Evolutionary conservation across 2,113 vertebrate species (phyloP).

Genomic region (Cryptomyrus ogoouensis): DNA sequence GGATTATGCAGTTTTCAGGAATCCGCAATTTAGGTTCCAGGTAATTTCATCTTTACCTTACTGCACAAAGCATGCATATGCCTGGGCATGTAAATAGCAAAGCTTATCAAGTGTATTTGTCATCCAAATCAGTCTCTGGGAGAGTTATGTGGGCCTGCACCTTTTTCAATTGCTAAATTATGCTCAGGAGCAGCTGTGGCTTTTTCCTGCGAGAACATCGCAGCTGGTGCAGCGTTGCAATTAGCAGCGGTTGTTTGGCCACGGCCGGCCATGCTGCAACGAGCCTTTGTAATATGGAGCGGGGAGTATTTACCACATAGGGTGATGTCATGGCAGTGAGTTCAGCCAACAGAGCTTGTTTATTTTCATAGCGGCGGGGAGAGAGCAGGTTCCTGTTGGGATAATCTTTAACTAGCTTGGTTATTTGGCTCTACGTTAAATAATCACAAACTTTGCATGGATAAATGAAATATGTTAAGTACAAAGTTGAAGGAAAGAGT

Average conservation of each 20-base stretch:
- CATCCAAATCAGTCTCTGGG: background rate
- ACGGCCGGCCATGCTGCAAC: background rate
- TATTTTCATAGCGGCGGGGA: background rate
- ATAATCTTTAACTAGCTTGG: background rate
- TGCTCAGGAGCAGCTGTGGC: background rate
- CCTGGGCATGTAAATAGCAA: background rate
- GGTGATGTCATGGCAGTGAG: background rate
- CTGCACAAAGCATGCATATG: background rate
- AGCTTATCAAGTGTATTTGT: constrained; percentile 3
- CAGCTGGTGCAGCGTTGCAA: background rate
- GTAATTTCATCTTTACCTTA: background rate
- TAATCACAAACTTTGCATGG: background rate
- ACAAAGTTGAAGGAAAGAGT: background rate
- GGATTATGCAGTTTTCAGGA: background rate
- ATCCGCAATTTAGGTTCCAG: background rate
- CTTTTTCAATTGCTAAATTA: background rate
- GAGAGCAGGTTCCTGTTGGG: background rate
- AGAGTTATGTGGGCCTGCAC: background rate
- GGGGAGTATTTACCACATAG: background rate
- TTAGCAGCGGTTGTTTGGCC: constrained; percentile 8
- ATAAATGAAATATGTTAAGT: background rate
- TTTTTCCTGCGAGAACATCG: background rate
- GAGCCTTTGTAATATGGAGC: background rate
- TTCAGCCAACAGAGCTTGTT: background rate
- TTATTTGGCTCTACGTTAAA: background rate